Percentiles rank a stretch among this genome's conserved stretches.
Conservation (phyloP, 2,888 invertebrate genomes). For the Luffia ferchaultella region DNA sequence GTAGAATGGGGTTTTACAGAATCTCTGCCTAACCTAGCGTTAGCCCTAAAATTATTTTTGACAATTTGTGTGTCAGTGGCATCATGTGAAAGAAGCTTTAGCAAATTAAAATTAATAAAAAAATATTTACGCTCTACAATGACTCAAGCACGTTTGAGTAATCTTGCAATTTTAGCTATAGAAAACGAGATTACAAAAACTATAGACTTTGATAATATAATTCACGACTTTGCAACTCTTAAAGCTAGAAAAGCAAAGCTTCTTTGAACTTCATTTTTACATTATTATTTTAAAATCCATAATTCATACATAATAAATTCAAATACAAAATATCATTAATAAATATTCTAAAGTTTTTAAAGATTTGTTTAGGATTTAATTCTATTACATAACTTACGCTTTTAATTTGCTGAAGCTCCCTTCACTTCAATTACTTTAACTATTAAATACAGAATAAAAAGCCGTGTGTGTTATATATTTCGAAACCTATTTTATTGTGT, state of each 20-base stretch:
- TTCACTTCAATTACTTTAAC: too few relatives aligned
- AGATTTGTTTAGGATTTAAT: too few relatives aligned
- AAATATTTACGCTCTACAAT: background rate
- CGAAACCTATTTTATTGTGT: too few relatives aligned
- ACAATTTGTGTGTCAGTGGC: background rate
- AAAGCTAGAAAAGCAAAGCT: background rate
- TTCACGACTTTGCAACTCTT: background rate
- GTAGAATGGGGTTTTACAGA: conserved; percentile 10
- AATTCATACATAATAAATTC: too few relatives aligned
- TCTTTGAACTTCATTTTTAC: too few relatives aligned
- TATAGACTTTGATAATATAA: background rate
- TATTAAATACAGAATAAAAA: too few relatives aligned
- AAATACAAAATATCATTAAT: too few relatives aligned
- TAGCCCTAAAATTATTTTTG: conserved; percentile 4
- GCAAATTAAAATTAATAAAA: background rate
- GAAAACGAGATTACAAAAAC: background rate
- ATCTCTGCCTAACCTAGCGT: conserved; percentile 9
- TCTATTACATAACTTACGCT: too few relatives aligned
- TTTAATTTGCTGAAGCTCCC: too few relatives aligned
- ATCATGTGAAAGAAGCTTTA: conserved; percentile 7
- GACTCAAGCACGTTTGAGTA: background rate
- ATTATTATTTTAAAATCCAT: too few relatives aligned
- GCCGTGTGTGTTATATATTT: too few relatives aligned
- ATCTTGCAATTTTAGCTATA: background rate
- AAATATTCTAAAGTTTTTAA: too few relatives aligned